phyloP scores from a whole-genome alignment of 1,140 invertebrate genomes.

The Phenacoccus solenopsis region DNA sequence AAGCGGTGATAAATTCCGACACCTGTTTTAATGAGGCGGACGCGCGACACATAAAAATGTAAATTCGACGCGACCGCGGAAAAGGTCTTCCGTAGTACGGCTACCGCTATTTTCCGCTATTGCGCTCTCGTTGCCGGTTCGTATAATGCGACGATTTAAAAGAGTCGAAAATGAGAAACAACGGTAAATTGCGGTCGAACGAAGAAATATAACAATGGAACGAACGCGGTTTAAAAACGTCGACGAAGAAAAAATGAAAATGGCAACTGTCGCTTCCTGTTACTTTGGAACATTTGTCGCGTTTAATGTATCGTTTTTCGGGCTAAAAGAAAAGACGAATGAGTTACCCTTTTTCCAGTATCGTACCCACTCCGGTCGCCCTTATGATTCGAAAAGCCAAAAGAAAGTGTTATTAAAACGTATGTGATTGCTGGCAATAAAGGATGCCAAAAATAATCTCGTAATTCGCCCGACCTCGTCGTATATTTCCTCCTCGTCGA shows the following conservation, averaged over 20 bases:
- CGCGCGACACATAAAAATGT: too few relatives aligned
- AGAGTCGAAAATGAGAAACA: not conserved
- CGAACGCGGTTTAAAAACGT: not conserved
- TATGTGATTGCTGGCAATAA: not conserved
- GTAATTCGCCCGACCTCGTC: not conserved
- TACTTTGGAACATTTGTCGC: not conserved
- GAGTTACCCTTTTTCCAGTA: not conserved
- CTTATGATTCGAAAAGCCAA: not conserved
- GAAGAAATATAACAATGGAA: not conserved
- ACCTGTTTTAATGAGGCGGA: too few relatives aligned
- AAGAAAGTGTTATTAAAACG: constrained; percentile 2
- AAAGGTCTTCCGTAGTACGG: too few relatives aligned
- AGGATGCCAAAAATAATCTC: not conserved
- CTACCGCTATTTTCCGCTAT: not conserved
- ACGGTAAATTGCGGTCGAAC: not conserved
- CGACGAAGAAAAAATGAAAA: not conserved
- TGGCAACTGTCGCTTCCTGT: not conserved
- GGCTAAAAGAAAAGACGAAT: not conserved
- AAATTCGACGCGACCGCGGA: too few relatives aligned
- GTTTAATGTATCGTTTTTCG: not conserved
- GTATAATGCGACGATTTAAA: not conserved
- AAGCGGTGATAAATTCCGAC: too few relatives aligned
- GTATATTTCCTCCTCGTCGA: not conserved
- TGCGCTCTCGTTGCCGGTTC: not conserved
- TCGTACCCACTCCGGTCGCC: too few relatives aligned